Percentiles rank a stretch among this genome's conserved stretches.
Evolutionary conservation across 2,797 vertebrate genomes (phyloP).

Genomic region (Sarcophilus harrisii): DNA sequence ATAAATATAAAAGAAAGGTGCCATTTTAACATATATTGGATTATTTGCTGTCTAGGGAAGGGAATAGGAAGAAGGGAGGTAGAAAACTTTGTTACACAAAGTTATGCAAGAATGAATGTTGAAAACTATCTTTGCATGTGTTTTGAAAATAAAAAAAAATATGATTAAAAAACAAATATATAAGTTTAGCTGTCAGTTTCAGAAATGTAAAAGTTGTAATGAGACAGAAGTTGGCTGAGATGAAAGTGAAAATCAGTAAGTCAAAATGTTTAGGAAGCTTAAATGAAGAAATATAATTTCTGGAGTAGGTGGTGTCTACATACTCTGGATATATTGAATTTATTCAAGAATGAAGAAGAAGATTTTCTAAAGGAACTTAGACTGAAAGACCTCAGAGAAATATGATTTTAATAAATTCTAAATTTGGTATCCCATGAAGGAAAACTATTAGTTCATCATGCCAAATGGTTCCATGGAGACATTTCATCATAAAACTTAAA

Average conservation of each 20-base stretch:
- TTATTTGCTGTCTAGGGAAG: too few relatives aligned
- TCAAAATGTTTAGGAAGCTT: background rate
- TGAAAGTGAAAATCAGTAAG: constrained; percentile 12
- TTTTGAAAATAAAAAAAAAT: too few relatives aligned
- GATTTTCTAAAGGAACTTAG: background rate
- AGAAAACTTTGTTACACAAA: too few relatives aligned
- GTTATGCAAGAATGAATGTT: too few relatives aligned
- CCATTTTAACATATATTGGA: too few relatives aligned
- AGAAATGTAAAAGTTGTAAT: background rate
- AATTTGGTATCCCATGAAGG: background rate
- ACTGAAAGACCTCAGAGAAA: too few relatives aligned
- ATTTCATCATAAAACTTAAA: background rate
- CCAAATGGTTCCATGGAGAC: background rate
- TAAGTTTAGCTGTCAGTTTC: background rate
- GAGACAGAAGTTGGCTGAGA: background rate
- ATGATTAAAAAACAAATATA: background rate
- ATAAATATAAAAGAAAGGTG: too few relatives aligned
- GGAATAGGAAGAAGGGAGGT: too few relatives aligned
- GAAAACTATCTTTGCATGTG: too few relatives aligned
- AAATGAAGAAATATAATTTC: background rate
- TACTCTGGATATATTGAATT: background rate
- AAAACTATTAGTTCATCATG: background rate
- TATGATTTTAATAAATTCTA: background rate
- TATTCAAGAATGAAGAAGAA: background rate
- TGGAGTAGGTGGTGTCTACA: background rate